Conservation (phyloP, 2,888 invertebrate species). For the Ferrisia virgata region DNA sequence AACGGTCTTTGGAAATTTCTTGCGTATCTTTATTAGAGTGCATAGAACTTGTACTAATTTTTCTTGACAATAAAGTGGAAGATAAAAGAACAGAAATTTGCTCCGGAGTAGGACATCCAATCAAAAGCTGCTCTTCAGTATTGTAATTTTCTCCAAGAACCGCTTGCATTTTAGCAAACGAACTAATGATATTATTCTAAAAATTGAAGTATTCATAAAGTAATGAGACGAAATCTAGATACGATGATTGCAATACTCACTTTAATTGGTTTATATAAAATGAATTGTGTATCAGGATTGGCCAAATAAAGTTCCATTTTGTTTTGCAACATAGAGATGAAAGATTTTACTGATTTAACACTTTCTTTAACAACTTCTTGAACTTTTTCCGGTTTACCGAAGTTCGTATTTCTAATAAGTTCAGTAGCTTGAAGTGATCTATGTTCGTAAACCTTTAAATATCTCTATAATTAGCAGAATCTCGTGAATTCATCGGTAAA, state of each 20-base stretch:
- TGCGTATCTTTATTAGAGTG: background rate
- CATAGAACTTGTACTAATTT: background rate
- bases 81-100: slow-evolving; percentile 87
- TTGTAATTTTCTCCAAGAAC: slow-evolving; percentile 65
- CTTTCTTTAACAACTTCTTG: slow-evolving; percentile 72
- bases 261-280: slow-evolving; percentile 89
- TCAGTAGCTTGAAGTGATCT: background rate
- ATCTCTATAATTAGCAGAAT: background rate
- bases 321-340: slow-evolving; percentile 75
- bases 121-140: slow-evolving; percentile 75
- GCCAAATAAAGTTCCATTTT: slow-evolving; percentile 94
- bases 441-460: background rate
- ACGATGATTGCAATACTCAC: slow-evolving; percentile 55
- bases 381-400: slow-evolving; percentile 68
- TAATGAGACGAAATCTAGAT: background rate
- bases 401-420: background rate
- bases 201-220: slow-evolving; percentile 49
- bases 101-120: slow-evolving; percentile 88
- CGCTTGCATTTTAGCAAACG: slow-evolving; percentile 81
- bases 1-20: background rate
- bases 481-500: background rate
- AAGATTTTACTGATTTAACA: slow-evolving; percentile 73
- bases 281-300: slow-evolving; percentile 94
- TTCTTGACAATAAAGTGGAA: slow-evolving; percentile 54
- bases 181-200: slow-evolving; percentile 82